These are phyloP conservation scores for Daphoenositta chrysoptera DNA, from an alignment of 2,113 vertebrate species.

Conservation along the genomic window DNA sequence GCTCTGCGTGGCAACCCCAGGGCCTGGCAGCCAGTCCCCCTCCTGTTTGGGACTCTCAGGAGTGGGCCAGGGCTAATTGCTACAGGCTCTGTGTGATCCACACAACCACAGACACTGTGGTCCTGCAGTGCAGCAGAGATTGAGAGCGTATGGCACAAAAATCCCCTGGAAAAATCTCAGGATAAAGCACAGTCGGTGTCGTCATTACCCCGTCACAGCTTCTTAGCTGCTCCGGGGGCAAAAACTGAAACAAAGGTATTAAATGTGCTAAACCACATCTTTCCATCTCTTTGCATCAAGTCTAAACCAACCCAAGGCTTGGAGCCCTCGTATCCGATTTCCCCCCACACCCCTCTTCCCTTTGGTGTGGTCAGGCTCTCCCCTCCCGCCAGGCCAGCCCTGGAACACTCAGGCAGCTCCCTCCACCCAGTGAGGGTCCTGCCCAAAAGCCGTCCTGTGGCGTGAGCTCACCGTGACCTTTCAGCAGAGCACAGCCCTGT, in stretches of 20 bases:
- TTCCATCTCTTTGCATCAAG: not conserved
- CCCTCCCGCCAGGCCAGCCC: constrained; percentile 27
- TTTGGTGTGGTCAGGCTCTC: constrained; percentile 13
- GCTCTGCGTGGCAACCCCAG: not conserved
- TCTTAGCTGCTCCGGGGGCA: not conserved
- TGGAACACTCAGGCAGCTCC: constrained; percentile 16
- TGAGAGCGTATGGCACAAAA: not conserved
- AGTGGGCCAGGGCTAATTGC: not conserved
- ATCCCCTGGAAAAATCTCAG: not conserved
- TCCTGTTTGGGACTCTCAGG: not conserved
- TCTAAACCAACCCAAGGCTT: not conserved
- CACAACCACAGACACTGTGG: not conserved
- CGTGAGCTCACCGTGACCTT: constrained; percentile 44
- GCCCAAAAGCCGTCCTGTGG: constrained; percentile 22
- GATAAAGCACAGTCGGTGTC: not conserved
- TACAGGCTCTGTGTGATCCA: not conserved
- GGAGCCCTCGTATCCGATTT: not conserved
- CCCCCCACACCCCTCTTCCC: not conserved
- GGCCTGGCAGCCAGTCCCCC: not conserved
- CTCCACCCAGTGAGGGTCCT: constrained; percentile 45
- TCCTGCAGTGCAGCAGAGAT: not conserved
- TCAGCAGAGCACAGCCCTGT: not conserved
- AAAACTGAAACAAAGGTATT: not conserved
- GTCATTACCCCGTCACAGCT: not conserved
- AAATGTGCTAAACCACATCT: constrained; percentile 16